Evolutionary conservation across 1,140 invertebrate species (phyloP), one percentile per base, ranked within the genome.

Genomic region (Neodiprion lecontei): DNA sequence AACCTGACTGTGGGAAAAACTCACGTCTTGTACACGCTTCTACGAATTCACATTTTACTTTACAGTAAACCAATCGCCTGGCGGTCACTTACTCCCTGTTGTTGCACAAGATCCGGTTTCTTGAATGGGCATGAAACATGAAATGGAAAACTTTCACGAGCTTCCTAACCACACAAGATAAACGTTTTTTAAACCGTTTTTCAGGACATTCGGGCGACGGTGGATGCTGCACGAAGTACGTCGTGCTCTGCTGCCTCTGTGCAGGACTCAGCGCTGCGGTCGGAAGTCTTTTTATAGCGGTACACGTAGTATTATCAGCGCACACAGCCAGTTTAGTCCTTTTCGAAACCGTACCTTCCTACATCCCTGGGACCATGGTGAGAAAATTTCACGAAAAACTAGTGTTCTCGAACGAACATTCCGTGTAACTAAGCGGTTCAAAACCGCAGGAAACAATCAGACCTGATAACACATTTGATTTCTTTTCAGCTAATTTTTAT

Each of bases 261-360:
- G 94, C 94, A 11, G 92, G 92, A 23, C 85, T 94, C 10, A 92
- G 93, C 49, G 91, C 93, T 61, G 89, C 94, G 28, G 88, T 95
- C 69, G 94, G 94, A 48, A 91, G 92, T 61, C 89, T 95, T 74
- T 95, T 95, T 83, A 87, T 95, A 67, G 91, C 92, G 50, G 93
- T 95, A 65, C 95, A 95, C 83, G 93, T 94, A 77, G 89, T 95
- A 61, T 89, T 95, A 8, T 91, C 94, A 75, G 93, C 93, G 23
- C 94, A 95, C 84, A 96, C 94, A 48, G 93, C 94, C 3, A 95
- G 94, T 14, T 89, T 95, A 75, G 92, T 94, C 48, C 94, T 94
- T 81, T 95, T 95, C 83, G 94, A 96, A 87, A 95, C 94, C n/a
- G 93, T 95, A 67, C 94, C 94, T 67, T 94, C 93, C 49, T 95